These are phyloP conservation scores for Pentamera pediparva DNA, from an alignment of 53 echinoderm and acorn worm species.

Conservation along the genomic window DNA sequence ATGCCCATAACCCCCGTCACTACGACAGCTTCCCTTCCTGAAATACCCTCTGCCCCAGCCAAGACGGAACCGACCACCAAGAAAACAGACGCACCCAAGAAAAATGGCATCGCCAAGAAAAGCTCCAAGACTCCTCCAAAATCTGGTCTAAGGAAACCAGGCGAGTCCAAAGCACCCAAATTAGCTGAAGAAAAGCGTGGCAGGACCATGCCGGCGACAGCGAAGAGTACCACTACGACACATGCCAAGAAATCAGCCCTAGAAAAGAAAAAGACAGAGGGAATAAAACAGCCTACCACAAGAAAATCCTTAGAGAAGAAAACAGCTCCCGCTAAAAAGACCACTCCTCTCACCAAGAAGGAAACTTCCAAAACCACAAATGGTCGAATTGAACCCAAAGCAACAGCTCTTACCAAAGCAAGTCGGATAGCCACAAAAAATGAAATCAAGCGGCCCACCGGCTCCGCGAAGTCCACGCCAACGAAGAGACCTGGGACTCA, in stretches of 20 bases:
- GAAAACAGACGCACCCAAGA: constrained; percentile 15
- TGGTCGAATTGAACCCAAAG: constrained; percentile 22
- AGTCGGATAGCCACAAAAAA: constrained; percentile 41
- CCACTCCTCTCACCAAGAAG: constrained; percentile 25
- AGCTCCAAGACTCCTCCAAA: constrained; percentile 35
- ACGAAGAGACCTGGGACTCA: constrained; percentile 56
- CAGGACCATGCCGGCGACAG: background rate
- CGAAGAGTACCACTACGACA: constrained; percentile 10
- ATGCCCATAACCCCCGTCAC: background rate
- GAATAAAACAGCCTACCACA: constrained; percentile 15
- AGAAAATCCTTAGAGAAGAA: constrained; percentile 43
- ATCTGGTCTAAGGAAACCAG: constrained; percentile 32
- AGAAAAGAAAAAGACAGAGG: constrained; percentile 38
- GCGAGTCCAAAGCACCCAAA: constrained; percentile 23
- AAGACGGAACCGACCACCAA: constrained; percentile 38
- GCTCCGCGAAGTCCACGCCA: constrained; percentile 34
- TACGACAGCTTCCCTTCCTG: background rate
- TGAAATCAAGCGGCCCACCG: constrained; percentile 29
- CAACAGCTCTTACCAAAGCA: constrained; percentile 24
- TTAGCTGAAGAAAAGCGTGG: constrained; percentile 23
- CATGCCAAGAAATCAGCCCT: constrained; percentile 10
- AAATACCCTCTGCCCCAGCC: background rate
- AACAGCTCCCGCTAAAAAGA: constrained; percentile 33
- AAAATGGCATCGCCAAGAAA: constrained; percentile 12
- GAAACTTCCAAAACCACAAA: constrained; percentile 10